Percentiles rank a stretch among this genome's conserved stretches.
Evolutionary conservation across 92 coral and sea anemone genomes (phyloP).

Genomic region (Zoanthus solanderi): DNA sequence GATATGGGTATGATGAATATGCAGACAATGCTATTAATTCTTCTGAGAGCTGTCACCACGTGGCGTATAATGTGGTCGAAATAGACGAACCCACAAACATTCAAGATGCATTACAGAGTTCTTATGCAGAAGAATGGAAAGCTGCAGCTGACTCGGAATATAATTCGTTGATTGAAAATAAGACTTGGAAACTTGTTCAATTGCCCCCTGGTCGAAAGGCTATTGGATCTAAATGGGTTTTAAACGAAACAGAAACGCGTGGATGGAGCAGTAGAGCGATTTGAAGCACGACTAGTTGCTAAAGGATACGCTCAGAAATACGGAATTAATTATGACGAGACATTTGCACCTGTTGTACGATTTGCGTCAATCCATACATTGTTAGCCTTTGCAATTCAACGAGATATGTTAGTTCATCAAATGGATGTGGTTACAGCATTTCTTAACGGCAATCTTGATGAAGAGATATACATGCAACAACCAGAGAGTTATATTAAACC

Average conservation of each 20-base stretch:
- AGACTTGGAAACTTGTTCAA: conserved; percentile 62
- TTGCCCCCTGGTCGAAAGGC: conserved; percentile 57
- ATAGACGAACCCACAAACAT: conserved; percentile 55
- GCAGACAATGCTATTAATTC: conserved; percentile 35
- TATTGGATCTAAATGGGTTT: conserved; percentile 52
- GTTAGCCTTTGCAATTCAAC: conserved; percentile 50
- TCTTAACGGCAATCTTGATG: too few relatives aligned
- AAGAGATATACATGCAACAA: too few relatives aligned
- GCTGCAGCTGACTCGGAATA: conserved; percentile 58
- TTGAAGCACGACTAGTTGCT: conserved; percentile 65
- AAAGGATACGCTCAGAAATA: conserved; percentile 64
- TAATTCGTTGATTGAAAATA: conserved; percentile 47
- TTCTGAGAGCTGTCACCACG: conserved; percentile 39
- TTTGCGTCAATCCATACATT: conserved; percentile 60
- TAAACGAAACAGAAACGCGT: conserved; percentile 47
- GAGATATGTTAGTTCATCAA: neutral
- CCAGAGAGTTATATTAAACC: too few relatives aligned
- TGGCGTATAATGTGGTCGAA: conserved; percentile 52
- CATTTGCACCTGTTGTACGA: conserved; percentile 60
- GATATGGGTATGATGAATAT: conserved; percentile 62
- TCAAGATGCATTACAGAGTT: conserved; percentile 50
- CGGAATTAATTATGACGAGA: conserved; percentile 58
- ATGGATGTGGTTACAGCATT: too few relatives aligned
- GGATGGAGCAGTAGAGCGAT: conserved; percentile 58
- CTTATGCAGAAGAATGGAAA: conserved; percentile 54